phyloP scores from a whole-genome alignment of 2,113 vertebrate species.

The Nansenia antarctica region DNA sequence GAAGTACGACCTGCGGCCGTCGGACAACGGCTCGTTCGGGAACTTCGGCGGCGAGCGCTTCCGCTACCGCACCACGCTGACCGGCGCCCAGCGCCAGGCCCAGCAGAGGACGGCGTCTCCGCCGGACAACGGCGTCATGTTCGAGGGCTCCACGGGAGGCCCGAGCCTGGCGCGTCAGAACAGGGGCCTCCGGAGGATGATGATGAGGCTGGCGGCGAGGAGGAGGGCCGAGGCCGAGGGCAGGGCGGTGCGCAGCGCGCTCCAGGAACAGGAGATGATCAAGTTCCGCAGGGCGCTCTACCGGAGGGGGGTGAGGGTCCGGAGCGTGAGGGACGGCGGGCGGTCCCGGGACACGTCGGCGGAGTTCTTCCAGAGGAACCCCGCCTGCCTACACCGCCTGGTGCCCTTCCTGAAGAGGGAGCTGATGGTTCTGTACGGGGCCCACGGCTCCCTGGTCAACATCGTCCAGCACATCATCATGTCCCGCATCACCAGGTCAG shows the following conservation, averaged over 20 bases:
- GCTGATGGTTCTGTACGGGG: conserved; percentile 86
- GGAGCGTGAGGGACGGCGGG: conserved; percentile 84
- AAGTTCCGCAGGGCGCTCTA: conserved; percentile 90
- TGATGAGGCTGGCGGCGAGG: conserved; percentile 77
- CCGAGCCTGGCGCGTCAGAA: conserved; percentile 60
- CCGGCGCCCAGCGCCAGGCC: conserved; percentile 67
- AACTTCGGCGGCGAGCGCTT: conserved; percentile 82
- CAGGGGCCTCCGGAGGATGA: conserved; percentile 78
- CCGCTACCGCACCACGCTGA: conserved; percentile 89
- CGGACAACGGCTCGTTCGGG: conserved; percentile 78
- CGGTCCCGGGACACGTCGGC: conserved; percentile 88
- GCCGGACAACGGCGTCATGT: conserved; percentile 84
- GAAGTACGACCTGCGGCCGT: conserved; percentile 81
- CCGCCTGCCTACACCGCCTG: conserved; percentile 91
- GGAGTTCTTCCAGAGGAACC: conserved; percentile 89
- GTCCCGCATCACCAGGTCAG: conserved; percentile 80
- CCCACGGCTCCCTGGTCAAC: conserved; percentile 86
- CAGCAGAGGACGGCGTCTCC: conserved; percentile 73
- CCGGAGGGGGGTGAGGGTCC: conserved; percentile 82
- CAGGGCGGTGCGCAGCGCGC: conserved; percentile 68
- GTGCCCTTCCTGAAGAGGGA: conserved; percentile 94
- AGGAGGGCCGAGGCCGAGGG: conserved; percentile 79
- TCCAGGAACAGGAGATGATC: conserved; percentile 89
- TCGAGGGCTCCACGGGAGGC: conserved; percentile 69
- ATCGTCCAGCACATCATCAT: conserved; percentile 93